Base-by-base conservation (phyloP, 2,797 vertebrate genomes). In the Cryptoprocta ferox region DNA sequence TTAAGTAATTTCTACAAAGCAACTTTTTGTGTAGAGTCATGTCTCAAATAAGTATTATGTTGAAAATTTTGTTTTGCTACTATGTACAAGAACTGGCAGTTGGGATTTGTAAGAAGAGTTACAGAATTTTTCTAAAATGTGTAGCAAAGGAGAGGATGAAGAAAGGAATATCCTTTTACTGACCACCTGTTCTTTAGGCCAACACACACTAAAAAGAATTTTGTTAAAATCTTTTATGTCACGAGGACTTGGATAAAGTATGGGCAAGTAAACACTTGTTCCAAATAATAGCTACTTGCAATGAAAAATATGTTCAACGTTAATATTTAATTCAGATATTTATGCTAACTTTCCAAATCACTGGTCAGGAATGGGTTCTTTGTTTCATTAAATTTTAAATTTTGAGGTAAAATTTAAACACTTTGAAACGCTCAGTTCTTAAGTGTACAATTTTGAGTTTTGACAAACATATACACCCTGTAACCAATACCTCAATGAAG, bases 1-100 rank as follows among this genome's bases (percentile, higher is more conserved):
- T 86, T 85, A 61, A 79, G 35, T 94, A n/a, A 45, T 87, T 96
- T 96, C 89, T 78, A 81, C 26, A 84, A 68, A 86, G 15, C 21
- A 96, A 89, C 5, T 30, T 84, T 81, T 94, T 95, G 80, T 48
- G 26, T 56, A 87, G 56, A 92, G 50, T 79, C 24, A 65, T 84
- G 14, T 89, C 30, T 89, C 35, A 37, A 59, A 61, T 90, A 50
- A 83, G 30, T 78, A 50, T 63, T 91, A 28, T 56, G 18, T 80
- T 91, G 66, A 89, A 91, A 82, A 39, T 66, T 94, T 86, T 48
- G 32, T 66, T 97, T 95, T 88, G 11, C 13, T 87, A 14, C 53
- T 79, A 75, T 35, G 39, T 89, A 81, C 45, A 89, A 81, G 37
- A 91, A 59, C 42, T 61, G 92, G 79, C 26, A 91, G 42, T 83